Conservation (phyloP, 2,113 vertebrate species). For the Chloropsis cyanopogon region DNA sequence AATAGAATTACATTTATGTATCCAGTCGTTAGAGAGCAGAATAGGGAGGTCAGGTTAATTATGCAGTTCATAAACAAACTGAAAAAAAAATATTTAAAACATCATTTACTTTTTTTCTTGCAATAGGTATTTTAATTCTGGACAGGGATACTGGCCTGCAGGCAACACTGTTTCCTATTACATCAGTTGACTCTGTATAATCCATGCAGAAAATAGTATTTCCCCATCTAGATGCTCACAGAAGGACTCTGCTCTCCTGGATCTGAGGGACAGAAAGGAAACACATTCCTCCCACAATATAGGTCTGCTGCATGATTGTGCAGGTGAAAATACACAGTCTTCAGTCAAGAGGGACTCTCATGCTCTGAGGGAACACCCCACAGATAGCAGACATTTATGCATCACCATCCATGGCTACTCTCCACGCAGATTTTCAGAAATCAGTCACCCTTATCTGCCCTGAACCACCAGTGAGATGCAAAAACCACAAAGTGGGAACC, state of each 20-base stretch:
- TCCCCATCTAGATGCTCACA: not conserved
- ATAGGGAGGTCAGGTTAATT: not conserved
- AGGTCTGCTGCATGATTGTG: not conserved
- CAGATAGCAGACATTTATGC: not conserved
- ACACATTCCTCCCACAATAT: rapidly evolving
- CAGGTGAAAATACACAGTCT: not conserved
- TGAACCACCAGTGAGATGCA: not conserved
- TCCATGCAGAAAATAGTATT: not conserved
- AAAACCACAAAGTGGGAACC: not conserved
- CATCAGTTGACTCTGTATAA: not conserved
- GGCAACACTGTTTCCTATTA: not conserved
- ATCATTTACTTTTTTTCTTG: not conserved
- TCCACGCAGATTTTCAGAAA: not conserved
- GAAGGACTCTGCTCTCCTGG: not conserved
- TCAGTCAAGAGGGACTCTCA: not conserved
- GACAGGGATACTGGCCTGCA: not conserved
- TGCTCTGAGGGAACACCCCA: not conserved
- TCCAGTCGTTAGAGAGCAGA: not conserved
- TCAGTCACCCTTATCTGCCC: not conserved
- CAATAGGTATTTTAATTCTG: not conserved
- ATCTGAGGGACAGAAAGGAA: not conserved
- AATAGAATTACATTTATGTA: not conserved
- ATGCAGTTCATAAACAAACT: not conserved
- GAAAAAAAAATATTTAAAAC: not conserved
- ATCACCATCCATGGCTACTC: not conserved